Percentiles rank a stretch among this genome's conserved stretches.
Evolutionary conservation across 2,888 invertebrate genomes (phyloP).

Genomic region (Malacosoma neustria): DNA sequence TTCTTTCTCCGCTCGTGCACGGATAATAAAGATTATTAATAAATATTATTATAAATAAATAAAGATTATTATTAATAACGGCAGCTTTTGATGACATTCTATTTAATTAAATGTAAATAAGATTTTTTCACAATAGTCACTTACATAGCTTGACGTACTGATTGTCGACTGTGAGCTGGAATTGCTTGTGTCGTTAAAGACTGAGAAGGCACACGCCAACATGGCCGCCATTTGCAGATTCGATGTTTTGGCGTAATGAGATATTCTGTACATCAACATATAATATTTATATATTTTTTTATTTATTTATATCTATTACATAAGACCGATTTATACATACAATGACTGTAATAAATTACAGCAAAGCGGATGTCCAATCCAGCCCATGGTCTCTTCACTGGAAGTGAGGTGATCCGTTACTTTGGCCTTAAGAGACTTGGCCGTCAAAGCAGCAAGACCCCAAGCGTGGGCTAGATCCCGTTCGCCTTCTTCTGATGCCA

Average conservation of each 20-base stretch:
- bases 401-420: constrained; percentile 48
- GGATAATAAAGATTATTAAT: no score
- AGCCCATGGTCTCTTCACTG: constrained; percentile 81
- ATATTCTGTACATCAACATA: constrained; percentile 73
- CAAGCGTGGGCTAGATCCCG: constrained; percentile 91
- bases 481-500: constrained; percentile 84
- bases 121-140: no score
- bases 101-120: no score
- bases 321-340: no score
- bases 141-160: constrained; percentile 60
- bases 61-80: no score
- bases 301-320: neutral
- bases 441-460: constrained; percentile 86
- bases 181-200: constrained; percentile 71
- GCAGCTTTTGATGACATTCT: no score
- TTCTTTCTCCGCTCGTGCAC: no score
- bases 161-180: constrained; percentile 74
- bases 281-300: neutral
- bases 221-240: constrained; percentile 97
- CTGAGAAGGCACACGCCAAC: constrained; percentile 91
- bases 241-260: constrained; percentile 84
- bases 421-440: constrained; percentile 56
- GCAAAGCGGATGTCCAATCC: constrained; percentile 91
- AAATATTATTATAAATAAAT: no score
- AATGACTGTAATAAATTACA: constrained; percentile 88